A percentile compares a stretch with the other conserved stretches of the same genome.
Evolutionary conservation across 2,888 invertebrate genomes (phyloP).

Genomic region (Pristionchus mayeri): DNA sequence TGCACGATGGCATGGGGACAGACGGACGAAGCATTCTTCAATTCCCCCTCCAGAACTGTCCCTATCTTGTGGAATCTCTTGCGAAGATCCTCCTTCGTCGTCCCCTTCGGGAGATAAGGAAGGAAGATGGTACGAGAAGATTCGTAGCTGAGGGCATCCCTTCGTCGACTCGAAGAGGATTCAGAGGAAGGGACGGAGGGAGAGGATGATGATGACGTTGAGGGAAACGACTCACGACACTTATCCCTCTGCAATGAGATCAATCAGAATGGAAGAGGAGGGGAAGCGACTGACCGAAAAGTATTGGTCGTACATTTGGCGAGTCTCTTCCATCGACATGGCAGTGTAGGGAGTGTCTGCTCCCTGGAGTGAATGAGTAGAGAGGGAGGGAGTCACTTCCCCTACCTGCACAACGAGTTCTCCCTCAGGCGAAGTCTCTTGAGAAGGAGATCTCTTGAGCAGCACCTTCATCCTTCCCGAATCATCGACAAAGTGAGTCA

Average conservation of each 20-base stretch:
- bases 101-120: neutral
- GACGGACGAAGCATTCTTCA: neutral
- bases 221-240: neutral
- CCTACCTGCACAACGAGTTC: neutral
- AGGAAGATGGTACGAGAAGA: slow-evolving; percentile 24
- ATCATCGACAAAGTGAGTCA: neutral
- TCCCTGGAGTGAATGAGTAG: neutral
- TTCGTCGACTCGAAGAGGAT: neutral
- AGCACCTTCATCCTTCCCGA: neutral
- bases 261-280: neutral
- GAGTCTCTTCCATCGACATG: neutral
- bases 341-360: neutral
- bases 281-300: neutral
- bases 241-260: neutral
- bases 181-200: neutral
- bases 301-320: neutral
- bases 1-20: slow-evolving; percentile 3
- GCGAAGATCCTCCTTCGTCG: neutral
- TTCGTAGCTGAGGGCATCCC: neutral
- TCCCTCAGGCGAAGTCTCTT: neutral
- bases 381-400: neutral
- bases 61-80: slow-evolving; percentile 1
- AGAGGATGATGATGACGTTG: neutral
- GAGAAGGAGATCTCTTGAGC: neutral
- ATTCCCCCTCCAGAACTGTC: neutral